phyloP scores from a whole-genome alignment of 2,113 vertebrate genomes.

The Corynorhinus townsendii region DNA sequence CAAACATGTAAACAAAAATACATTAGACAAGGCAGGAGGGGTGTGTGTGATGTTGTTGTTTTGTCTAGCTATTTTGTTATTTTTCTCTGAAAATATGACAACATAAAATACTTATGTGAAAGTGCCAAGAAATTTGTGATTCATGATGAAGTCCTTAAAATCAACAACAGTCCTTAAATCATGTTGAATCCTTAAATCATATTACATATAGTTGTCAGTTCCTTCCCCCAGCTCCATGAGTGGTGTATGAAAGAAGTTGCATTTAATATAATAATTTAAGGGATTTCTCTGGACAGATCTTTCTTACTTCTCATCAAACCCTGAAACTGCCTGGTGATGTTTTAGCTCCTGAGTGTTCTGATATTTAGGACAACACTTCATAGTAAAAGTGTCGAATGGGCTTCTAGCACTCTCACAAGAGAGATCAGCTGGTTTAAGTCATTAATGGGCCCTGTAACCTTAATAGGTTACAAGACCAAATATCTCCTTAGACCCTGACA shows the following conservation, averaged over 20 bases:
- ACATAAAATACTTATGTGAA: constrained; percentile 25
- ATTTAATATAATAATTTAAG: neutral
- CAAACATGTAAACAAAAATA: constrained; percentile 18
- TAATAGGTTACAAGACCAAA: neutral
- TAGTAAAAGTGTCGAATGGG: neutral
- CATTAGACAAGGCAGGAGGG: neutral
- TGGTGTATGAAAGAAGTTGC: neutral
- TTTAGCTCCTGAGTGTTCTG: neutral
- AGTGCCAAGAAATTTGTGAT: neutral
- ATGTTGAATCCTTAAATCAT: neutral
- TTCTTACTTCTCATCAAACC: neutral
- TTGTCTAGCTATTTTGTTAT: neutral
- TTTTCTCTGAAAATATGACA: constrained; percentile 6
- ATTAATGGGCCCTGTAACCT: neutral
- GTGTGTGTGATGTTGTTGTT: neutral
- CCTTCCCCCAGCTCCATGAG: neutral
- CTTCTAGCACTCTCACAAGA: neutral
- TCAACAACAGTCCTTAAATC: neutral
- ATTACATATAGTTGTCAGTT: neutral
- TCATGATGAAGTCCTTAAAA: neutral
- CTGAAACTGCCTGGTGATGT: neutral
- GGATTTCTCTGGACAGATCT: neutral
- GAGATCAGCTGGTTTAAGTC: neutral
- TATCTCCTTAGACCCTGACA: neutral
- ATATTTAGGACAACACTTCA: neutral